Evolutionary conservation across 2,797 vertebrate genomes (phyloP).

Genomic region (Scleropages formosus): DNA sequence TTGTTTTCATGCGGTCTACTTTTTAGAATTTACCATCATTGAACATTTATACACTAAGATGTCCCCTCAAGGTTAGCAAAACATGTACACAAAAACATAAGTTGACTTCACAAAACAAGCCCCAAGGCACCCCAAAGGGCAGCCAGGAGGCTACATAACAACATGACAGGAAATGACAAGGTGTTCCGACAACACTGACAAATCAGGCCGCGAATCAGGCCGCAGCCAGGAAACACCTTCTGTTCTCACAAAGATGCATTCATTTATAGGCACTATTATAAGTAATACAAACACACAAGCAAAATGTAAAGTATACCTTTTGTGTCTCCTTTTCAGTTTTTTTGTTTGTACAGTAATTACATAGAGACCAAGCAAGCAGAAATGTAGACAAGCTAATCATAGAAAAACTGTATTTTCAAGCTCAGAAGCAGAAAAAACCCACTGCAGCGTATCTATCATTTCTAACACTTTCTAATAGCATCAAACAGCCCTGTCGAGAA

Average conservation of each 20-base stretch:
- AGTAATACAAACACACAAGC: neutral
- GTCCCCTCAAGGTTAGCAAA: too few relatives aligned
- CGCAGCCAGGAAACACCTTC: neutral
- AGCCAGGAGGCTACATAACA: neutral
- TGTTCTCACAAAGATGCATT: neutral
- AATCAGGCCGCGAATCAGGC: neutral
- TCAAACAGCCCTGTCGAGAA: slow-evolving; percentile 35
- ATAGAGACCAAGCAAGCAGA: neutral
- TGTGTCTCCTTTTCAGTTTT: too few relatives aligned
- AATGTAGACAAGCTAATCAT: neutral
- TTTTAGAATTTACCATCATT: too few relatives aligned
- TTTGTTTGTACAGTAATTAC: neutral
- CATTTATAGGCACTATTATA: neutral
- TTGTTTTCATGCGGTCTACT: too few relatives aligned
- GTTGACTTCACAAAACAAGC: too few relatives aligned
- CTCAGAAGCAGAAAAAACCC: neutral
- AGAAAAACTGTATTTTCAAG: neutral
- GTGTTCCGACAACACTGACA: neutral
- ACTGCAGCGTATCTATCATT: slow-evolving; percentile 3
- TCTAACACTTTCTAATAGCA: neutral
- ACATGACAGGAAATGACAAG: neutral
- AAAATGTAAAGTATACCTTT: too few relatives aligned
- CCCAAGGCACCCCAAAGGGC: neutral
- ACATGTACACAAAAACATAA: too few relatives aligned
- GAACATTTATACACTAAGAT: too few relatives aligned